These are phyloP conservation scores for Enoplosus armatus DNA, from an alignment of 2,797 vertebrate genomes.

Conservation along the genomic window DNA sequence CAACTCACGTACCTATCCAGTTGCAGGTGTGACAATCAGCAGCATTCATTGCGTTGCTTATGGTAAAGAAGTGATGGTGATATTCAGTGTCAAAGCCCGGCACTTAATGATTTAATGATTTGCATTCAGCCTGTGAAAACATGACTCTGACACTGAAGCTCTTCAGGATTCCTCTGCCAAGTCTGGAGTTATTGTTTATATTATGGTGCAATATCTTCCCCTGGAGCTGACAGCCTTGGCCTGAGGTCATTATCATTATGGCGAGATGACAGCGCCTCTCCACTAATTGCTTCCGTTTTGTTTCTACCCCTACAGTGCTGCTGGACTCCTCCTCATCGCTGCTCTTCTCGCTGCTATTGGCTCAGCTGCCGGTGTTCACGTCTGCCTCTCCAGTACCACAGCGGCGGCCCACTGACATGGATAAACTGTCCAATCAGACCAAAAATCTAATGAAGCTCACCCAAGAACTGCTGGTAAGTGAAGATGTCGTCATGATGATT, in stretches of 20 bases:
- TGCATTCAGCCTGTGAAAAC: conserved; percentile 82
- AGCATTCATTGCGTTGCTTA: conserved; percentile 76
- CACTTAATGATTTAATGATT: conserved; percentile 78
- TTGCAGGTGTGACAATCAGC: conserved; percentile 85
- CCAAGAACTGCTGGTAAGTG: conserved; percentile 87
- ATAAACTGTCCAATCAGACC: conserved; percentile 88
- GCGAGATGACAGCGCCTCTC: conserved; percentile 78
- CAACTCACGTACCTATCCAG: conserved; percentile 76
- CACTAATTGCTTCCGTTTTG: conserved; percentile 82
- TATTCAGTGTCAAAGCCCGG: conserved; percentile 70
- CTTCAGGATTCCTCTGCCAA: conserved; percentile 70
- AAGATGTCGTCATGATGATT: conserved; percentile 23
- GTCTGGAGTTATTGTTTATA: conserved; percentile 81
- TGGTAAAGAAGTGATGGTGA: conserved; percentile 65
- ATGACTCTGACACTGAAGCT: conserved; percentile 71
- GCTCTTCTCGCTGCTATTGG: conserved; percentile 87
- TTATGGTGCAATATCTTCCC: conserved; percentile 79
- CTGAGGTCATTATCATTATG: conserved; percentile 79
- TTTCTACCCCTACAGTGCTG: conserved; percentile 82
- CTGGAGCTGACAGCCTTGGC: conserved; percentile 75
- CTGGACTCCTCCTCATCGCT: conserved; percentile 87
- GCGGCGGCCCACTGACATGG: conserved; percentile 81
- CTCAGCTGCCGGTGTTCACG: conserved; percentile 85
- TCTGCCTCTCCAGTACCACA: conserved; percentile 78
- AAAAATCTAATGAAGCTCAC: conserved; percentile 87